phyloP scores from a whole-genome alignment of 2,113 vertebrate genomes.

The Tyrannus savana region DNA sequence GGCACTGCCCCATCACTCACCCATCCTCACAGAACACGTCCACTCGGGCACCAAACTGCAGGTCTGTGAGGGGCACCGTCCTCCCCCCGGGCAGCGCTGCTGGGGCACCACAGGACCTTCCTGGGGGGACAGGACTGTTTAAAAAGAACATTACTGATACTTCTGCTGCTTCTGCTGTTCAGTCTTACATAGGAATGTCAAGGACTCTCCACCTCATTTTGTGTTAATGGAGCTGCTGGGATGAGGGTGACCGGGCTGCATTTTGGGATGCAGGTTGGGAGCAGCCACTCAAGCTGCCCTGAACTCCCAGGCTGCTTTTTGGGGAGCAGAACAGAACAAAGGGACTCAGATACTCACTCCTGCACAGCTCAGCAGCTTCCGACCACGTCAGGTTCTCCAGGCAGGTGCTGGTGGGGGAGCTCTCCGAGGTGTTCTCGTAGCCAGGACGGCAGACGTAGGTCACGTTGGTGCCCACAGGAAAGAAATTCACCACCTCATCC shows the following conservation, averaged over 20 bases:
- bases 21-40: constrained; percentile 58
- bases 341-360: constrained; percentile 37
- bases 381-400: constrained; percentile 46
- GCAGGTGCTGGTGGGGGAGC: constrained; percentile 31
- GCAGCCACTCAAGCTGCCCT: not conserved
- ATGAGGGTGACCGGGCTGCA: fast-evolving
- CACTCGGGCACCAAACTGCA: constrained; percentile 38
- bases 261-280: not conserved
- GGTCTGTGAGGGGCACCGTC: not conserved
- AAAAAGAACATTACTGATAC: not conserved
- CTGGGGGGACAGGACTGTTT: constrained; percentile 11
- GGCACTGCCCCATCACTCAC: constrained; percentile 19
- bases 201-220: not conserved
- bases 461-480: not conserved
- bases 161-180: not conserved
- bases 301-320: fast-evolving
- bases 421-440: constrained; percentile 26
- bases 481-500: not conserved
- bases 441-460: constrained; percentile 64
- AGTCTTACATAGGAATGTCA: fast-evolving
- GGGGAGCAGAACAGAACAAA: not conserved
- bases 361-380: constrained; percentile 14
- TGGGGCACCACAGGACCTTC: constrained; percentile 42
- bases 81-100: constrained; percentile 21
- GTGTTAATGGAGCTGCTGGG: not conserved